Conservation (phyloP, 1,140 invertebrate species). For the Triops longicaudatus region DNA sequence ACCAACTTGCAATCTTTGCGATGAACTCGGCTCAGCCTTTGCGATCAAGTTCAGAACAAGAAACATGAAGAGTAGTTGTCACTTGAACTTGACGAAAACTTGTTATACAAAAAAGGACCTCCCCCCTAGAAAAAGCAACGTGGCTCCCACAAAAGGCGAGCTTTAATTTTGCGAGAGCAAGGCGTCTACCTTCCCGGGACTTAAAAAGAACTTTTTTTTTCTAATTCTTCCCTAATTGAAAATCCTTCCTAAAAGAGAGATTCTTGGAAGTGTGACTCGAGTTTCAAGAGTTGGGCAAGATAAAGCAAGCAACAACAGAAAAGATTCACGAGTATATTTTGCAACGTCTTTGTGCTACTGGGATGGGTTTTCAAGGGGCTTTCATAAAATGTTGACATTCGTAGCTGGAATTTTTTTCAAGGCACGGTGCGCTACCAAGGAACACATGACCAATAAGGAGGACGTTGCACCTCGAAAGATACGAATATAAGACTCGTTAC, state of each 20-base stretch:
- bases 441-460: background rate
- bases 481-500: background rate
- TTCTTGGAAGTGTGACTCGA: conserved; percentile 9
- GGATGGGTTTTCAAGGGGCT: no score
- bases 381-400: no score
- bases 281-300: background rate
- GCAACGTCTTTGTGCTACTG: no score
- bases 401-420: no score
- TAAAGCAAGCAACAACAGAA: no score
- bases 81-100: background rate
- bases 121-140: background rate
- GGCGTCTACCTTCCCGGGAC: background rate
- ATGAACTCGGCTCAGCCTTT: no score
- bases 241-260: background rate
- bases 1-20: no score
- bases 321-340: no score
- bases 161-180: background rate
- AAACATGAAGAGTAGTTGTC: background rate
- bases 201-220: background rate
- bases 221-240: background rate
- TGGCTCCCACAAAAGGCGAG: background rate
- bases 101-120: no score
- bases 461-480: background rate
- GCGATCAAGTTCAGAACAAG: no score
- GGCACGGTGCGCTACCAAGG: background rate